Base-by-base conservation (phyloP, 2,888 invertebrate genomes). In the Celastrina argiolus region DNA sequence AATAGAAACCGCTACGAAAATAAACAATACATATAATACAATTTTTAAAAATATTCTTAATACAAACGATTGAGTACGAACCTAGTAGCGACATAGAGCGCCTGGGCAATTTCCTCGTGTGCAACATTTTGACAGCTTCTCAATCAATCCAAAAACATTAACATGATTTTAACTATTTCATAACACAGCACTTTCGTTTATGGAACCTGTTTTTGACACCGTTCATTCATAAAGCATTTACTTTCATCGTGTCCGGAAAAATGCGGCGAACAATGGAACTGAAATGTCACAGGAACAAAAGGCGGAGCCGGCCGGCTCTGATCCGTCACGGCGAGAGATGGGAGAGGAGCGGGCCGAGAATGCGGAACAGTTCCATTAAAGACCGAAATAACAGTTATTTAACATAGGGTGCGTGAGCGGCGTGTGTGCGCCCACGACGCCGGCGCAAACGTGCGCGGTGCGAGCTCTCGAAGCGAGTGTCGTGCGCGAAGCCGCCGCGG, bases 341-440 rank as follows among this genome's bases (percentile, higher is more conserved):
- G 77, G 81, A 78, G 79, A 82, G 76, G 79, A 83, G 83, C 79
- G 77, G 75, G 79, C 81, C 80, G 78, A 83, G 84, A 88, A 88
- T 87, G 87, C 88, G 88, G 85, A 88, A 88, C 86, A 81, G 84
- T 83, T 84, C 82, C 85, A 88, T 87, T 88, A 85, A 85, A 82
- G 83, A 84, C 84, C 86, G 83, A 88, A 90, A 89, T 88, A 87
- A 88, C 88, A 82, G 88, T 89, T 87, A 87, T 87, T 86, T 85
- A 82, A 82, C 81, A 84, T 84, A 84, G 87, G 89, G 84, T 71
- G 74, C 72, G 73, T 69, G 79, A 73, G 74, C 77, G 75, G 79
- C 31, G 31, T 76, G 79, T 76, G 78, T 79, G 83, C 83, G 81
- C 77, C 77, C 78, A 78, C 80, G 81, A 78, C 79, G 80, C 74